A percentile compares a stretch with the other conserved stretches of the same genome.
These are phyloP conservation scores for Pegoplata infirma DNA, from an alignment of 2,888 invertebrate genomes.

Conservation along the genomic window DNA sequence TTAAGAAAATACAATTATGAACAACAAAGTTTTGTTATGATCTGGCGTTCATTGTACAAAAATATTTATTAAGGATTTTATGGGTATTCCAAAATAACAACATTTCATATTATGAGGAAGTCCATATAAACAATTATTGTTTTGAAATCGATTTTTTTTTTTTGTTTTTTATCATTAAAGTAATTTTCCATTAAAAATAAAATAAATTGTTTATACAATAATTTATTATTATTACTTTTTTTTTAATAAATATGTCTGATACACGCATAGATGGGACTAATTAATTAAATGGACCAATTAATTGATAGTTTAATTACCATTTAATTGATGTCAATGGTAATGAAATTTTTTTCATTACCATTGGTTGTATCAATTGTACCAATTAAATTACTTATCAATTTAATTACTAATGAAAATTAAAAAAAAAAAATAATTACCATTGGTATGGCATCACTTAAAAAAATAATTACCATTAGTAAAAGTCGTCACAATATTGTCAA, in stretches of 20 bases:
- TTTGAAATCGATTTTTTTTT: not conserved
- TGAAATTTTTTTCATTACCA: too few species aligned
- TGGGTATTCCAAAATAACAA: constrained; percentile 2
- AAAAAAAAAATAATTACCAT: too few species aligned
- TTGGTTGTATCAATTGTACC: too few species aligned
- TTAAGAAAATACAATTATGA: constrained; percentile 18
- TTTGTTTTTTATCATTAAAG: not conserved
- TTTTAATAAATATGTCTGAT: not conserved
- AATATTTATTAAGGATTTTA: constrained; percentile 32
- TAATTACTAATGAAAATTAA: too few species aligned
- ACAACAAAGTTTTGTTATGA: constrained; percentile 19
- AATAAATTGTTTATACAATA: not conserved
- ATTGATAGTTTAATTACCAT: too few species aligned
- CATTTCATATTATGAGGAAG: not conserved
- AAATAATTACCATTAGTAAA: too few species aligned
- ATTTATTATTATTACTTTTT: not conserved
- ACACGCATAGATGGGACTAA: not conserved
- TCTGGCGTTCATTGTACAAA: constrained; percentile 27
- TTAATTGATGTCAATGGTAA: too few species aligned
- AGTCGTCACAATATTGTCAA: too few species aligned
- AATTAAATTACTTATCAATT: too few species aligned
- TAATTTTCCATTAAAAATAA: not conserved
- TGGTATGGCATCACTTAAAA: too few species aligned
- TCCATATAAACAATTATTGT: not conserved
- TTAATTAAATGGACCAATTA: too few species aligned